A percentile compares a stretch with the other conserved stretches of the same genome.
Evolutionary conservation across 30 jellyfish, hydroid and myxozoan species (phyloP).

Genomic region (Chironex yamaguchii): DNA sequence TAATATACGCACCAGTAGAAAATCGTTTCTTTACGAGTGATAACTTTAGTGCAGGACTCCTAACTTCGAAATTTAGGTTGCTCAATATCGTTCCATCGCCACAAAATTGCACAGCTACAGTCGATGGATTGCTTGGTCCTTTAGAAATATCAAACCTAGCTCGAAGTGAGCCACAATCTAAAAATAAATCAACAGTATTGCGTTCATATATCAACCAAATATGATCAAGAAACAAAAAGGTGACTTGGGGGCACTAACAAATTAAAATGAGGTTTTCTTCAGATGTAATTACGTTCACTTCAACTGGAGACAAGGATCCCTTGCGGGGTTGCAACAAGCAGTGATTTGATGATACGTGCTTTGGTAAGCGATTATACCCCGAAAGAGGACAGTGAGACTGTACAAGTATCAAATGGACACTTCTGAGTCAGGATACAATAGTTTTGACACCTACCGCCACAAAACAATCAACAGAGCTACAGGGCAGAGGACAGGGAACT

Average conservation of each 20-base stretch:
- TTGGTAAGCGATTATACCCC: no score
- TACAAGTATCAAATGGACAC: no score
- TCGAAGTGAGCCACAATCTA: constrained; percentile 89
- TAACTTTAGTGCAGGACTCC: constrained; percentile 83
- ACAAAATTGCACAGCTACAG: constrained; percentile 90
- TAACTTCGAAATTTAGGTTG: constrained; percentile 78
- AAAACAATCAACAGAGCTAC: no score
- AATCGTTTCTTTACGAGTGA: constrained; percentile 90
- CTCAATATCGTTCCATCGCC: constrained; percentile 95
- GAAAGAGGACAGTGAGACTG: no score
- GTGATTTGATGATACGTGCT: no score
- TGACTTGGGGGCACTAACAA: no score
- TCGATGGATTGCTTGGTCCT: constrained; percentile 92
- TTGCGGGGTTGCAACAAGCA: no score
- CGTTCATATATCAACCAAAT: background rate
- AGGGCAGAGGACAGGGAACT: no score
- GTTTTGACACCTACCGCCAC: no score
- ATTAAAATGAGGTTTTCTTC: no score
- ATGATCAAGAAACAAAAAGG: background rate
- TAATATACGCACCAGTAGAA: constrained; percentile 88
- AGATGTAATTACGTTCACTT: background rate
- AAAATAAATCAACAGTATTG: background rate
- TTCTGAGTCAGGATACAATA: no score
- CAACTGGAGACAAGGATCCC: no score
- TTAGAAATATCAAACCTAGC: constrained; percentile 89